Conservation (phyloP, 2,113 vertebrate species). For the Cottus gobio region DNA sequence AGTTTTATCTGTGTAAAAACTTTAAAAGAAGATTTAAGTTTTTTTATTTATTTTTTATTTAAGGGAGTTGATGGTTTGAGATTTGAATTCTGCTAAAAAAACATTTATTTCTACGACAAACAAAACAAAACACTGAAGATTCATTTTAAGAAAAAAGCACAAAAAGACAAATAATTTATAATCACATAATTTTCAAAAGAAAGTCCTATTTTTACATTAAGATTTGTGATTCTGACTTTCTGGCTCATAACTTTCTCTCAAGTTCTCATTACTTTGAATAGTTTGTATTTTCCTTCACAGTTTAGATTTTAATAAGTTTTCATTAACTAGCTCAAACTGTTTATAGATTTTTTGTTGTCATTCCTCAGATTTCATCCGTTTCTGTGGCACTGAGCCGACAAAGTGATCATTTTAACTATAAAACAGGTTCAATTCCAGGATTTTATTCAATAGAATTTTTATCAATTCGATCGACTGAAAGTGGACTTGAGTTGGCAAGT, state of each 20-base stretch:
- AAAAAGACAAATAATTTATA: not conserved
- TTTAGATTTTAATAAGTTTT: no score
- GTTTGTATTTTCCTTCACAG: no score
- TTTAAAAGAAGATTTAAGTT: not conserved
- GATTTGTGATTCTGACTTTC: no score
- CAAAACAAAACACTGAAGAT: not conserved
- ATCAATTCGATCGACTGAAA: not conserved
- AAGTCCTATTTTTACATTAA: no score
- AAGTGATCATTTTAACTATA: no score
- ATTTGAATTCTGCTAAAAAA: not conserved
- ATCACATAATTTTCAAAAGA: no score
- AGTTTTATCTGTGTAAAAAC: not conserved
- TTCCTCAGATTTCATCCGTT: no score
- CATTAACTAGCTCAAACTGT: no score
- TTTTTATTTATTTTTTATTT: not conserved
- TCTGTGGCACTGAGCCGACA: no score
- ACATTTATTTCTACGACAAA: constrained; percentile 4
- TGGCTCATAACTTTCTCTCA: no score
- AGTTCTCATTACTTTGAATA: no score
- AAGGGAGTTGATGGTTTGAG: not conserved
- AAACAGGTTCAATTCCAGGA: not conserved
- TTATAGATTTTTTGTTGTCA: no score
- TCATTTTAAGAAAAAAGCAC: constrained; percentile 10
- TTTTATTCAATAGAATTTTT: not conserved
- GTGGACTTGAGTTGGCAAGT: not conserved